Conservation (phyloP, 2,888 invertebrate genomes). For the Heliconius cydno region DNA sequence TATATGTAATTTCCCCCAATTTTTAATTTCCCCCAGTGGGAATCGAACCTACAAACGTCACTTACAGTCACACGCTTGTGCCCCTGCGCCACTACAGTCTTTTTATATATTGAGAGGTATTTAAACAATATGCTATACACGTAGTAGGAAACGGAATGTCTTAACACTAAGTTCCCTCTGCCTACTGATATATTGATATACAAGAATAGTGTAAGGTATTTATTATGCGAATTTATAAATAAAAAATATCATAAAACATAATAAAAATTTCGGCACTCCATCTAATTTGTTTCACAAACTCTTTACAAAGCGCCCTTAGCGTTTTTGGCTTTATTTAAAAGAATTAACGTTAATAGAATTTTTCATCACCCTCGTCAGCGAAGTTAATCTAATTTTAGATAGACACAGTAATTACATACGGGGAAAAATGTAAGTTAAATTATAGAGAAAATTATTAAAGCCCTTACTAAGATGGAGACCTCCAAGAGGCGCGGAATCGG, state of each 20-base stretch:
- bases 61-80: background rate
- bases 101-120: background rate
- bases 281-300: constrained; percentile 24
- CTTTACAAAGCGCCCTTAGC: constrained; percentile 23
- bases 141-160: too few relatives aligned
- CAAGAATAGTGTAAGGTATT: background rate
- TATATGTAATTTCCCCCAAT: too few relatives aligned
- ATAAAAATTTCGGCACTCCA: background rate
- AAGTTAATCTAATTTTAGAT: constrained; percentile 33
- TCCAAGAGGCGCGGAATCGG: too few relatives aligned
- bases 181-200: background rate
- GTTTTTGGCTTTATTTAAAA: constrained; percentile 36
- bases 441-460: background rate
- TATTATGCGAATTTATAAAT: background rate
- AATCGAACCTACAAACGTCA: background rate
- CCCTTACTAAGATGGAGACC: too few relatives aligned
- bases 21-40: background rate
- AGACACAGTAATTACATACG: background rate
- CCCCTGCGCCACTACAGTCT: background rate
- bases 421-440: background rate
- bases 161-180: too few relatives aligned
- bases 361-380: constrained; percentile 39
- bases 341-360: constrained; percentile 43
- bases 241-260: background rate
- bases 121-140: background rate